Base-by-base conservation (phyloP, 2,797 vertebrate genomes). In the Triplophysa yarkandensis region DNA sequence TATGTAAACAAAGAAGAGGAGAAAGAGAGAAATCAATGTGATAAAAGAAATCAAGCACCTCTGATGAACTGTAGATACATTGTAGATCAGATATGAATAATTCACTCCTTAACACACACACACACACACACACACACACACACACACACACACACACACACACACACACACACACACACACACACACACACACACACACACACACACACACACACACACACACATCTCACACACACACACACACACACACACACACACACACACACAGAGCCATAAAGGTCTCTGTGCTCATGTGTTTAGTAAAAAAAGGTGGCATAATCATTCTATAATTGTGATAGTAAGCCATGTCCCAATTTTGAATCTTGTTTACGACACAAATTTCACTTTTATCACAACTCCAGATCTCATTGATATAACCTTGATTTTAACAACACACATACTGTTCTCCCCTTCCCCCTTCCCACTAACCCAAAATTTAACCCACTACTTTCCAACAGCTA, bases 361-460 rank as follows among this genome's bases (percentile, higher is more conserved):
- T 4, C 41, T 6, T 44, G 16, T 17, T 44, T 44, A 44, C 43
- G 9, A 10, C 39, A 41, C 13, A 52, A 1, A 17, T 52, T 52
- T 23, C 3, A 30, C 28, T 8, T 8, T 4, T 50, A 4, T 17
- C n/a, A 71, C 21, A 32, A 19, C 10, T 61, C 1, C 14, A 36
- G 4, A 19, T 39, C 46, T 43, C 7, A 54, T 48, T 6, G 1
- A 63, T 21, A 16, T 52, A 60, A 9, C 39, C 60, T 68, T 83
- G 67, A 82, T 77, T 82, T 82, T 1, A 77, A 52, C 54, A 39
- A 50, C 77, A 32, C 57, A n/a, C 68, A 46, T 5, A 43, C 4
- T 70, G 50, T 64, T 71, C 32, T 48, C 66, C 63, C n/a, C 58
- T 46, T 80, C 83, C 81, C 83, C 74, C 63, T 34, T 36, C 11